Base-by-base conservation (phyloP, 2,888 invertebrate species). In the Nomada flava region DNA sequence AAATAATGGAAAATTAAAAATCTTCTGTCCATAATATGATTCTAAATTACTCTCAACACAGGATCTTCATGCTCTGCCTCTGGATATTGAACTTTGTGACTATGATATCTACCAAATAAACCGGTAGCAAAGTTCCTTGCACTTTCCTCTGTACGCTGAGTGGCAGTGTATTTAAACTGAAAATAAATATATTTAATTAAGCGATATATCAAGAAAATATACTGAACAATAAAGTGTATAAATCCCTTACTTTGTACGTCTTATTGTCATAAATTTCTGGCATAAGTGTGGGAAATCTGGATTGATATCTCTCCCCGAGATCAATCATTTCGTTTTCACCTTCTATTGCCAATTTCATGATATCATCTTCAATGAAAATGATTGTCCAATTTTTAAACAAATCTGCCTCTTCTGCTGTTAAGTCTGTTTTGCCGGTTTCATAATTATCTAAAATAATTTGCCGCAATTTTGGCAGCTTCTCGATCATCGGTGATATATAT, bases 141-240 rank as follows among this genome's bases (percentile, higher is more conserved):
- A 93, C 98, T 98, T 89, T 95, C 95, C 73, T 96, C 95, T 0
- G 98, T 95, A 86, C 98, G 95, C 91, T 97, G 96, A 1, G 97
- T 97, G 1, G 96, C 95, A 23, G 98, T 98, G 87, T 95, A 96
- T 89, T 96, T 96, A 90, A 98, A 97, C 96, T 97, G 94, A 83
- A 95, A 94, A 75, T 76, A 9, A 57, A 70, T 20, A 26, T 52
- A 26, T 13, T 53, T 64, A 44, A 62, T 57, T 20, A 47, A 69
- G 52, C 13, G 2, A 11, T 11, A 15, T 20, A n/a, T 11, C 15
- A 65, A 9, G 2, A 55, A 9, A 44, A 5, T n/a, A 3, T n/a
- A 26, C 20, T 26, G 10, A 42, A 36, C 5, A 26, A 0, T 9
- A 23, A 15, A 57, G 7, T n/a, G 15, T 65, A 26, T 36, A 62